Conservation (phyloP, 2,888 invertebrate genomes). For the Agriopis aurantiaria region DNA sequence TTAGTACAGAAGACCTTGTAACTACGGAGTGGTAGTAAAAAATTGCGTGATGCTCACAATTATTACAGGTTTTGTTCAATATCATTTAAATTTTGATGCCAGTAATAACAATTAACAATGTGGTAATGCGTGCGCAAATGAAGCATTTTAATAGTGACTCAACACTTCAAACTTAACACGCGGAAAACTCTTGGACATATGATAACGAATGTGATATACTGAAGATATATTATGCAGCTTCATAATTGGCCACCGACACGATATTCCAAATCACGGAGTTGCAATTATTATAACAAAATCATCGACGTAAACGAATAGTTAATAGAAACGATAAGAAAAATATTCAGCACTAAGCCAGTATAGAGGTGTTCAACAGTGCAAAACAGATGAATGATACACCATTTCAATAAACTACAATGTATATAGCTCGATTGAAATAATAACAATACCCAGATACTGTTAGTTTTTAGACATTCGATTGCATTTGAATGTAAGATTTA, state of each 20-base stretch:
- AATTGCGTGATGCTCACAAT: slow-evolving; percentile 16
- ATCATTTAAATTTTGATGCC: slow-evolving; percentile 9
- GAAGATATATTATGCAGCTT: slow-evolving; percentile 35
- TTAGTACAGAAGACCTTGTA: slow-evolving; percentile 18
- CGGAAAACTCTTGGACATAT: slow-evolving; percentile 34
- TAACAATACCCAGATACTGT: slow-evolving; percentile 30
- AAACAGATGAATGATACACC: slow-evolving; percentile 21
- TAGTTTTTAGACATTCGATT: slow-evolving; percentile 39
- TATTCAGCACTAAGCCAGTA: slow-evolving; percentile 33
- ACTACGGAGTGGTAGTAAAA: slow-evolving; percentile 3
- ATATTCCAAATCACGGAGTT: slow-evolving; percentile 50
- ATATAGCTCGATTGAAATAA: slow-evolving; percentile 11
- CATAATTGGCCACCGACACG: slow-evolving; percentile 55
- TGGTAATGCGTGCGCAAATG: slow-evolving; percentile 21
- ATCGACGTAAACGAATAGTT: slow-evolving; percentile 18
- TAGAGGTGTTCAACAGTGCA: slow-evolving; percentile 42
- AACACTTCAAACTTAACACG: slow-evolving; percentile 18
- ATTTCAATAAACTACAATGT: slow-evolving; percentile 16
- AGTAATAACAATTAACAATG: slow-evolving; percentile 8
- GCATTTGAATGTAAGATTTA: slow-evolving; percentile 39
- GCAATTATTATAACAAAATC: slow-evolving; percentile 46
- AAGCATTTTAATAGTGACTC: slow-evolving; percentile 14
- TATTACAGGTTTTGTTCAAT: slow-evolving; percentile 9
- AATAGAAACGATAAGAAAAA: slow-evolving; percentile 15
- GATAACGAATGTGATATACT: slow-evolving; percentile 40